Base-by-base conservation (phyloP, 2,888 invertebrate genomes). In the Strigamia maritima region DNA sequence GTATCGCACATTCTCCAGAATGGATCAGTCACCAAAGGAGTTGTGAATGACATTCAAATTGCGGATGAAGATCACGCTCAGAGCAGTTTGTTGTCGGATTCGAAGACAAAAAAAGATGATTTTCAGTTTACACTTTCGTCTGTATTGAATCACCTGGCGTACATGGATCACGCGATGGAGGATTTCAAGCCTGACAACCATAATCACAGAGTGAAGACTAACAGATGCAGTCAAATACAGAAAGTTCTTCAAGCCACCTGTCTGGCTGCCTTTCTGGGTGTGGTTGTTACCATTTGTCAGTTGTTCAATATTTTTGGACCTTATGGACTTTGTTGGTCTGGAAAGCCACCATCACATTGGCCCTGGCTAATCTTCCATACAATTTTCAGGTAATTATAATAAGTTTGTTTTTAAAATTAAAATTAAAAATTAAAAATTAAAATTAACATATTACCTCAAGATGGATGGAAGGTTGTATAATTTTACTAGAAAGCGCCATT, bases 321-420 rank as follows among this genome's bases (percentile, higher is more conserved):
- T 65, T 89, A 89, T 80, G 89, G 89, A 2, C 83, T 86, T 28
- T 82, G 85, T 70, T 83, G 84, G 77, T 80, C 80, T 74, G 80
- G 82, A 83, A 84, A 80, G 82, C 74, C 81, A 28, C 82, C 85
- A 44, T 85, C 87, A 77, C 86, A 88, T 12, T 88, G 89, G 89
- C 88, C 88, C 0, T 90, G 90, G 90, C 86, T 89, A 76, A 83
- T 87, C 31, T 88, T 89, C 82, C 89, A 90, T 82, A 89, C 89
- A 0, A 78, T 88, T 0, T 87, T 87, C 82, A 80, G 80, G 80
- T 80, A 31, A 76, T 40, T 40, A n/a, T n/a, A n/a, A n/a, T n/a
- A n/a, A n/a, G n/a, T n/a, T n/a, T n/a, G n/a, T n/a, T n/a, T n/a
- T n/a, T n/a, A 8, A 40, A n/a, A n/a, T 40, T 14, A 40, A 40